phyloP scores from a whole-genome alignment of 2,888 invertebrate species.

The Adineta ricciae region DNA sequence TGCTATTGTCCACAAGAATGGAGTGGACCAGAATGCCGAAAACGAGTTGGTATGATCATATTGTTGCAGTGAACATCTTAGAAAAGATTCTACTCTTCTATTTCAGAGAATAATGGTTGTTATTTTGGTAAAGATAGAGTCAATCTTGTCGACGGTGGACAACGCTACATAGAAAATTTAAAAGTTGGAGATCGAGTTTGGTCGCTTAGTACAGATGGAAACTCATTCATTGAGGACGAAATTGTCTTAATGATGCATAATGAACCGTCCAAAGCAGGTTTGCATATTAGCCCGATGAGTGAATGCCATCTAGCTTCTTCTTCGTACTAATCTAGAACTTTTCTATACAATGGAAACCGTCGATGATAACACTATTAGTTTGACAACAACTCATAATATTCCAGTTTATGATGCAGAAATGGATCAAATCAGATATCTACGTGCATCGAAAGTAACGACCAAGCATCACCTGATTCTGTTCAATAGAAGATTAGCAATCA shows the following conservation, averaged over 20 bases:
- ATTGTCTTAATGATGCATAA: background rate
- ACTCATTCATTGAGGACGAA: background rate
- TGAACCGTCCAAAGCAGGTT: background rate
- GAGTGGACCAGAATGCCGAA: no score
- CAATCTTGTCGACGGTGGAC: background rate
- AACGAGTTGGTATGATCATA: no score
- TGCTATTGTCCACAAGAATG: no score
- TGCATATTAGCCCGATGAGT: no score
- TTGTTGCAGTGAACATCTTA: no score
- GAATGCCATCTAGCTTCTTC: no score
- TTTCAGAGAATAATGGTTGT: background rate
- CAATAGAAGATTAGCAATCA: background rate
- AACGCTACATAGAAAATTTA: background rate
- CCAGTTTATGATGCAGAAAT: background rate
- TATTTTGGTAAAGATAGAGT: background rate
- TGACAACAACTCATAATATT: background rate
- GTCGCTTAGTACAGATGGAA: background rate
- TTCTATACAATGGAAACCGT: background rate
- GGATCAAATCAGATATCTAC: background rate
- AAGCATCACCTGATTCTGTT: background rate
- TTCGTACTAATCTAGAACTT: background rate
- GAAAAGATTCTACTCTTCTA: no score
- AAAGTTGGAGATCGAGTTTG: background rate
- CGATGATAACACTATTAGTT: background rate
- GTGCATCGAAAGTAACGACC: background rate